Conservation (phyloP, 2,888 invertebrate genomes). For the Amblyjoppa fuscipennis region DNA sequence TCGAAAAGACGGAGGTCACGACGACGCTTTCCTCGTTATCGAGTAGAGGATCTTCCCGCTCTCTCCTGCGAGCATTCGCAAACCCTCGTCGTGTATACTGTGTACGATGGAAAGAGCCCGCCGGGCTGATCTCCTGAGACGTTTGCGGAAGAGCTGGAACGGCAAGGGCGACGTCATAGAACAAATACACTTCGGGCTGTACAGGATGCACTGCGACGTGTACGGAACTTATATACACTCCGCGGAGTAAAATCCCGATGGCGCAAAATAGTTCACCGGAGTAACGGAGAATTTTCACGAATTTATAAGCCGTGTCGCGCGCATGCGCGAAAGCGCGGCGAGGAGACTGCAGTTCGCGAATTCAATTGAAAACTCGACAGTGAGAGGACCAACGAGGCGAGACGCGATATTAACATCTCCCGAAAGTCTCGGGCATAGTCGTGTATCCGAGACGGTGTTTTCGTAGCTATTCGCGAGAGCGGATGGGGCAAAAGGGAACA, state of each 20-base stretch:
- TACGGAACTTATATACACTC: background rate
- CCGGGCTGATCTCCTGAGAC: constrained; percentile 40
- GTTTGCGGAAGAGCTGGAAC: constrained; percentile 30
- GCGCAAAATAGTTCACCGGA: background rate
- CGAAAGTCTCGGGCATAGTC: no score
- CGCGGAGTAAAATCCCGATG: background rate
- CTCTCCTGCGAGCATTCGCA: constrained; percentile 17
- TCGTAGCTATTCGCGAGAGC: no score
- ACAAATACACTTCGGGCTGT: constrained; percentile 31
- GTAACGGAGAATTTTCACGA: background rate
- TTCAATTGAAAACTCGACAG: background rate
- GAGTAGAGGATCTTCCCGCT: constrained; percentile 25
- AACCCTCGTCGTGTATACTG: constrained; percentile 3
- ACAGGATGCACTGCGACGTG: background rate
- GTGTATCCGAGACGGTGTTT: no score
- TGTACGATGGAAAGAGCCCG: constrained; percentile 17
- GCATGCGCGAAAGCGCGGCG: no score
- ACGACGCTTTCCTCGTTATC: constrained; percentile 46
- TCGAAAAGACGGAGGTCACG: constrained; percentile 24
- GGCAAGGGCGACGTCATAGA: constrained; percentile 11
- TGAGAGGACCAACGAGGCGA: background rate
- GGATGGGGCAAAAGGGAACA: no score
- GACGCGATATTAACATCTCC: no score
- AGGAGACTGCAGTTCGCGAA: background rate
- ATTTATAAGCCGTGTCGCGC: background rate